A percentile compares a stretch with the other conserved stretches of the same genome.
Evolutionary conservation across 2,888 invertebrate genomes (phyloP).

Genomic region (Nomada fucata): DNA sequence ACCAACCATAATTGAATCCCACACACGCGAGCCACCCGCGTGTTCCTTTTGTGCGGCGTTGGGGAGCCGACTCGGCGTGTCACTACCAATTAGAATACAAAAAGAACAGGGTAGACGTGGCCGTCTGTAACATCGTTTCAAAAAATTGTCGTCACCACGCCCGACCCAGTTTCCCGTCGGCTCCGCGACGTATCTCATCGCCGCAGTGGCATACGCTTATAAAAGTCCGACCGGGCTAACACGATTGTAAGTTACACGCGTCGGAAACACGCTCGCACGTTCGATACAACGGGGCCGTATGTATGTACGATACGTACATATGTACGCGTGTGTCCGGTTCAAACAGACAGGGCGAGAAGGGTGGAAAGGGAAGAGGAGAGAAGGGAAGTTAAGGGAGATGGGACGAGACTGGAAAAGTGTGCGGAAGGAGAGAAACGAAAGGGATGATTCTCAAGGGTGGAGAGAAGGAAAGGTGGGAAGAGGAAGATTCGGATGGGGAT

Average conservation of each 20-base stretch:
- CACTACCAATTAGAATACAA: conserved; percentile 33
- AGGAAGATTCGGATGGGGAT: too few species aligned
- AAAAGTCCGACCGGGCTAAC: conserved; percentile 64
- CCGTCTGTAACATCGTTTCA: conserved; percentile 56
- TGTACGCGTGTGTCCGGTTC: background rate
- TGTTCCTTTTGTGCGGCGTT: conserved; percentile 12
- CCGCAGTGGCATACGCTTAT: conserved; percentile 26
- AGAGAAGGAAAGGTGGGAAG: conserved; percentile 15
- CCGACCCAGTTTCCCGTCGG: conserved; percentile 59
- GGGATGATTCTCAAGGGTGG: conserved; percentile 3
- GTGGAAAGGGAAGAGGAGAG: background rate
- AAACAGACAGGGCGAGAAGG: background rate
- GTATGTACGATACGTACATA: background rate
- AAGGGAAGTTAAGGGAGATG: conserved; percentile 29
- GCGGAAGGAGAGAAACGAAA: conserved; percentile 10
- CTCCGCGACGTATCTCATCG: conserved; percentile 38
- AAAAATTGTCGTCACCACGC: conserved; percentile 70
- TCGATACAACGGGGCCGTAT: conserved; percentile 52
- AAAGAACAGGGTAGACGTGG: conserved; percentile 5
- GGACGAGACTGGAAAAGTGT: conserved; percentile 4
- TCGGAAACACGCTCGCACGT: conserved; percentile 37
- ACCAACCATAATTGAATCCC: conserved; percentile 31
- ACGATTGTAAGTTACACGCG: conserved; percentile 65
- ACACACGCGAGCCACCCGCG: background rate
- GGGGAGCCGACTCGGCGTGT: background rate